Evolutionary conservation across 2,797 vertebrate species (phyloP), one percentile per base, ranked within the genome.

Genomic region (Euphonia xanthogaster): DNA sequence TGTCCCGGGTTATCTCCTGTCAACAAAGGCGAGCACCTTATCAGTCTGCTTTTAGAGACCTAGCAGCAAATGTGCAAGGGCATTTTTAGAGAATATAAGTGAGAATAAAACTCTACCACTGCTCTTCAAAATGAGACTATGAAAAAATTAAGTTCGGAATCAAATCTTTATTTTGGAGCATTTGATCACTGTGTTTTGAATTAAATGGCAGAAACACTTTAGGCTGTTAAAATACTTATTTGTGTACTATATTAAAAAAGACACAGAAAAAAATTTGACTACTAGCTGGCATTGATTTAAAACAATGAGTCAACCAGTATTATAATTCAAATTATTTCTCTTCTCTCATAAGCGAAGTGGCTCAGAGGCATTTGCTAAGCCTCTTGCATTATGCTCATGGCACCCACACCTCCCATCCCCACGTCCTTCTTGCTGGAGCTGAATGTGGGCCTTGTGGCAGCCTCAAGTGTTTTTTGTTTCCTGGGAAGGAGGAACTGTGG

Each of bases 341-440:
- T 57, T 76, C 39, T 78, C 68, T 77, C 0, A 0, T 45, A 72
- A 60, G 57, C 42, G 37, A 88, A 80, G 24, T 21, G 51, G 37
- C 53, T 65, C 33, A 60, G 55, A 83, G 27, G 54, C 28, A 16
- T 78, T 78, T 68, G 30, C 25, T 55, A 31, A 58, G 42, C 23
- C 16, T 79, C 31, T 45, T 62, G 37, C 8, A 42, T 66, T 30
- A n/a, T 12, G 23, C 73, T 37, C 1, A 1, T 0, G 4, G 33
- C 0, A 0, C 33, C 48, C 60, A 62, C 44, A 54, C 7, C 9
- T 66, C 3, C 58, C 31, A 33, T n/a, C 15, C 20, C 20, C 19
- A 0, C 12, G n/a, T 40, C 18, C 2, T 35, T 60, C 66, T 75
- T 76, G 35, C 51, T 70, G 63, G 48, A 72, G 30, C 35, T 67